A percentile compares a stretch with the other conserved stretches of the same genome.
Conservation (phyloP, 1,140 invertebrate species). For the Monochamus saltuarius region DNA sequence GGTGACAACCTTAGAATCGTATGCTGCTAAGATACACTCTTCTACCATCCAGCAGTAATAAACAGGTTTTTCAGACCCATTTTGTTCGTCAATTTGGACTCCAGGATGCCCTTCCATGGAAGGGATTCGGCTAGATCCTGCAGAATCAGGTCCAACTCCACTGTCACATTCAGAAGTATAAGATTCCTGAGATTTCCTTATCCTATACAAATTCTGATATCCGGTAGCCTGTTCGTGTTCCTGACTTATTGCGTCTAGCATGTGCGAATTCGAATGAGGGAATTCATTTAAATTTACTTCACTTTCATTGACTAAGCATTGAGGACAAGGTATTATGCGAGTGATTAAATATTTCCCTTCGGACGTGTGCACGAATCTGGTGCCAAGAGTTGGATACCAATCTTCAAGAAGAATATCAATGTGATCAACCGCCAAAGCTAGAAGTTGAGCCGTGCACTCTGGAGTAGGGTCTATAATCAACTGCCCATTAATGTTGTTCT, state of each 20-base stretch:
- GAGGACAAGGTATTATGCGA: slow-evolving; percentile 88
- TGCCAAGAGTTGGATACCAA: slow-evolving; percentile 92
- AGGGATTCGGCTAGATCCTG: slow-evolving; percentile 73
- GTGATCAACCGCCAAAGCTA: slow-evolving; percentile 92
- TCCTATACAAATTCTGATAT: slow-evolving; percentile 31
- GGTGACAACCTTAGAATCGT: slow-evolving; percentile 66
- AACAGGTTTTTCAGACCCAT: slow-evolving; percentile 26
- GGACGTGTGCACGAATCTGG: slow-evolving; percentile 95
- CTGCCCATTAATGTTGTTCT: slow-evolving; percentile 59
- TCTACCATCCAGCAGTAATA: slow-evolving; percentile 86
- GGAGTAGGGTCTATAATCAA: slow-evolving; percentile 54
- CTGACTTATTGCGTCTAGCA: slow-evolving; percentile 28
- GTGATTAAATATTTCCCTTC: slow-evolving; percentile 95
- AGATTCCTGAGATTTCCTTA: slow-evolving; percentile 69
- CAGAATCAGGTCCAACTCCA: slow-evolving; percentile 73
- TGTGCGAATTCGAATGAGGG: slow-evolving; percentile 24
- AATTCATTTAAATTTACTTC: slow-evolving; percentile 34
- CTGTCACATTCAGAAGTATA: slow-evolving; percentile 76
- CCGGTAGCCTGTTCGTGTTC: slow-evolving; percentile 41
- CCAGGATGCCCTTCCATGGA: slow-evolving; percentile 75
- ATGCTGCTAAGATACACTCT: slow-evolving; percentile 89
- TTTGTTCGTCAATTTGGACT: slow-evolving; percentile 37
- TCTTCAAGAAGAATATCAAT: slow-evolving; percentile 96
- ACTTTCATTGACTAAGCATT: slow-evolving; percentile 63
- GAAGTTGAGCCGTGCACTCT: slow-evolving; percentile 78